Evolutionary conservation across 2,797 vertebrate genomes (phyloP), one percentile per base, ranked within the genome.

Genomic region (Parambassis ranga): DNA sequence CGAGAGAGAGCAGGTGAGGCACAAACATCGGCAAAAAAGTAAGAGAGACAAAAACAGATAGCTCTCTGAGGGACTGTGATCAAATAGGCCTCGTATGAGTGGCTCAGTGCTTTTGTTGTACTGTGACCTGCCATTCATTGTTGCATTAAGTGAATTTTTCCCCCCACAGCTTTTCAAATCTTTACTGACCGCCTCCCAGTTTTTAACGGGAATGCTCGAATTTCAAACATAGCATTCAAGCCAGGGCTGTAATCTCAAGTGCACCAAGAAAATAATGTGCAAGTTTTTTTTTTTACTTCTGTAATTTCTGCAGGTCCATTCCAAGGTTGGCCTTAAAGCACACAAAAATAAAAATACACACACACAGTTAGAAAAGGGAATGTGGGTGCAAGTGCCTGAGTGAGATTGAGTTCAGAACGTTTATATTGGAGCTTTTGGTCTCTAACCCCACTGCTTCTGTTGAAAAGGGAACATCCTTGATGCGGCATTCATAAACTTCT

Each of bases 381-480:
- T 80, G 65, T 82, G 66, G 68, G 57, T 84, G 65, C 63, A 63
- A 72, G 65, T 48, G 47, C 78, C 67, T 71, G 70, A 74, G 65
- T 60, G 67, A 85, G 74, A 86, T 82, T 85, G 83, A 90, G 85
- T 90, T 91, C 84, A 87, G 72, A 83, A 81, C 79, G 80, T 85
- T 87, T 82, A 74, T 71, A 79, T 75, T 75, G 75, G 58, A 74
- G 75, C 65, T 76, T 84, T 83, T 88, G 81, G 77, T 86, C 80
- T 82, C 82, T 83, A 81, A 84, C 81, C 87, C 76, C 41, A 46
- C 56, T 73, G 71, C 79, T 63, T 68, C 72, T 63, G 56, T 75
- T 86, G 77, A 86, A 88, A 85, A 75, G 82, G 63, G 80, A 89
- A 85, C 75, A 81, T 88, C 78, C 79, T 89, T 86, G 79, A 71